Percentiles rank a stretch among this genome's conserved stretches.
phyloP scores from a whole-genome alignment of 2,888 invertebrate genomes.

The Phorcus lineatus region DNA sequence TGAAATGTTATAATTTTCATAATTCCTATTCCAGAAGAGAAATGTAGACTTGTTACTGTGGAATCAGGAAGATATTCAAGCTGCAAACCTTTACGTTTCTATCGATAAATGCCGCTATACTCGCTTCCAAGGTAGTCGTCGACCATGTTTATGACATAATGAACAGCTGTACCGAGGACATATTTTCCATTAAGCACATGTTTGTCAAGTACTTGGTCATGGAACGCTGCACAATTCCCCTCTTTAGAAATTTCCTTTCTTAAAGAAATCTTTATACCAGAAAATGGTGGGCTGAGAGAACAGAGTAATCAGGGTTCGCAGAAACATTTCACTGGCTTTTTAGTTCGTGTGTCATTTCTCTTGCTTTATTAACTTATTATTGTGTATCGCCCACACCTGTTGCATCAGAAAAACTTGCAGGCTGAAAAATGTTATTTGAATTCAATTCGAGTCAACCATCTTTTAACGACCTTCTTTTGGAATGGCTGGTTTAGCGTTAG shows the following conservation, averaged over 20 bases:
- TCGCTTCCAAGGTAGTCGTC: too few species aligned
- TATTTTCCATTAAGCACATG: background rate
- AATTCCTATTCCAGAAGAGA: too few species aligned
- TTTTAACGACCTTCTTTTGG: background rate
- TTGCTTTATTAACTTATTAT: background rate
- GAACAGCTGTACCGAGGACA: too few species aligned
- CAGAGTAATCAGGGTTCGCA: background rate
- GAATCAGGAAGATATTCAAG: too few species aligned
- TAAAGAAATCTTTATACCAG: background rate
- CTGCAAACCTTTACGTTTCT: too few species aligned
- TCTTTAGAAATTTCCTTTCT: background rate
- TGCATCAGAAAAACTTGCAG: background rate
- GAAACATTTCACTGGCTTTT: background rate
- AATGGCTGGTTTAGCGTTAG: background rate
- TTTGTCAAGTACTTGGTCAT: background rate
- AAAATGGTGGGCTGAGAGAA: background rate
- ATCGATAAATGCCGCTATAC: too few species aligned
- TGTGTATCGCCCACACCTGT: slow-evolving; percentile 3
- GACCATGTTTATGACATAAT: too few species aligned
- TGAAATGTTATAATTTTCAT: too few species aligned
- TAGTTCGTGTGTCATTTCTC: background rate
- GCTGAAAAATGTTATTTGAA: background rate
- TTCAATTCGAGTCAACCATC: background rate
- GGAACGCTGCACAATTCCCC: background rate
- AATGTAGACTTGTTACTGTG: too few species aligned